Conservation (phyloP, 2,113 vertebrate genomes). For the Tetrao urogallus region DNA sequence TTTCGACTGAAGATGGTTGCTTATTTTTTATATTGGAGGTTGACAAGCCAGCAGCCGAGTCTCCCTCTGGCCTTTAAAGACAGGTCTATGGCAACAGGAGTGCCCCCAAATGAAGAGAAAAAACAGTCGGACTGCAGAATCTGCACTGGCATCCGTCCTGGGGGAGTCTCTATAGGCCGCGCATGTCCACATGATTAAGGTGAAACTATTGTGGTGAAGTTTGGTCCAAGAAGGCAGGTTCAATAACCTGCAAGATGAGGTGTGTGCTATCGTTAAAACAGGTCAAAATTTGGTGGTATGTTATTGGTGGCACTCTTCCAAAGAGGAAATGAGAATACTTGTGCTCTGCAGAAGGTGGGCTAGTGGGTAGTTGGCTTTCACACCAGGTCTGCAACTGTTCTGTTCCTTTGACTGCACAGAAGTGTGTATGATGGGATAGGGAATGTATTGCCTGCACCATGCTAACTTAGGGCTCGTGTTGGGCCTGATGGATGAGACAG, state of each 20-base stretch:
- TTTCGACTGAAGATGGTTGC: neutral
- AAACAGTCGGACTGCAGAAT: neutral
- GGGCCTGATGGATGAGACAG: neutral
- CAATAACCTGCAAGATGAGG: neutral
- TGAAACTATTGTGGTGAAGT: neutral
- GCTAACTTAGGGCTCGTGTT: neutral
- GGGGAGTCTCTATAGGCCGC: neutral
- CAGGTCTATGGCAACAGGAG: neutral
- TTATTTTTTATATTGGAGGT: neutral
- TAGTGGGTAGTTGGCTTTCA: neutral
- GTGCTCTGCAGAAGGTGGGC: neutral
- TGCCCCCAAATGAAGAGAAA: neutral
- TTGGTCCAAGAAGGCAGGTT: neutral
- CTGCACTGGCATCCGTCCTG: rapidly evolving
- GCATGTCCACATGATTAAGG: neutral
- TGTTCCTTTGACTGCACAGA: neutral
- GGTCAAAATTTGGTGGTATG: rapidly evolving
- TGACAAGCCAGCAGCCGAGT: neutral
- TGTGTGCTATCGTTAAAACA: neutral
- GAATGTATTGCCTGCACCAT: rapidly evolving
- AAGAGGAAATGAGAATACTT: neutral
- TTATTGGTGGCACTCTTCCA: neutral
- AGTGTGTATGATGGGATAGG: neutral
- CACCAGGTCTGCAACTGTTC: neutral
- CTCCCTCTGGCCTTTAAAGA: neutral